phyloP scores from a whole-genome alignment of 2,797 vertebrate species.

The Australoheros facetus region DNA sequence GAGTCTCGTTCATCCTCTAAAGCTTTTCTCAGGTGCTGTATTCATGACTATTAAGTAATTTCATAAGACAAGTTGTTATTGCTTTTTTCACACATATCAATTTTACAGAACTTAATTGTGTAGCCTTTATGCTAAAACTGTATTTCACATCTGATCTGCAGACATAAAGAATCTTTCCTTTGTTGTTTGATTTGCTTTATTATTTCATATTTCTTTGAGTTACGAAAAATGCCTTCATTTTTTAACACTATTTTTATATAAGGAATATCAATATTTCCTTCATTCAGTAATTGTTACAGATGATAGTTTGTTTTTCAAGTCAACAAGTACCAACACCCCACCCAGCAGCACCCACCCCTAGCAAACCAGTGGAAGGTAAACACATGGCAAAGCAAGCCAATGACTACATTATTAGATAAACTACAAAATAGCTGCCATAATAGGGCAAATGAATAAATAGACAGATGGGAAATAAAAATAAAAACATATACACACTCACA shows the following conservation, averaged over 20 bases:
- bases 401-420: background rate
- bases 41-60: background rate
- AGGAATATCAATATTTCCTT: no score
- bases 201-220: background rate
- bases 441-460: background rate
- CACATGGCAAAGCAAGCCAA: no score
- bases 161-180: background rate
- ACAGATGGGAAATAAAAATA: no score
- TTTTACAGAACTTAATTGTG: background rate
- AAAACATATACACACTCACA: no score
- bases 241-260: background rate
- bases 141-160: background rate
- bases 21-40: background rate
- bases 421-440: background rate
- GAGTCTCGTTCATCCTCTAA: constrained; percentile 58
- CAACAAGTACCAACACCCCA: no score
- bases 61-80: background rate
- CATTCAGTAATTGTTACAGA: no score
- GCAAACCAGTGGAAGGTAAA: no score
- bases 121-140: background rate
- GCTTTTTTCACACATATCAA: background rate
- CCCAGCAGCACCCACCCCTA: background rate
- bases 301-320: no score
- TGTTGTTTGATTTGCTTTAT: background rate
- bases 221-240: background rate